Evolutionary conservation across 2,888 invertebrate species (phyloP), one percentile per base, ranked within the genome.

Genomic region (Euplagia quadripunctaria): DNA sequence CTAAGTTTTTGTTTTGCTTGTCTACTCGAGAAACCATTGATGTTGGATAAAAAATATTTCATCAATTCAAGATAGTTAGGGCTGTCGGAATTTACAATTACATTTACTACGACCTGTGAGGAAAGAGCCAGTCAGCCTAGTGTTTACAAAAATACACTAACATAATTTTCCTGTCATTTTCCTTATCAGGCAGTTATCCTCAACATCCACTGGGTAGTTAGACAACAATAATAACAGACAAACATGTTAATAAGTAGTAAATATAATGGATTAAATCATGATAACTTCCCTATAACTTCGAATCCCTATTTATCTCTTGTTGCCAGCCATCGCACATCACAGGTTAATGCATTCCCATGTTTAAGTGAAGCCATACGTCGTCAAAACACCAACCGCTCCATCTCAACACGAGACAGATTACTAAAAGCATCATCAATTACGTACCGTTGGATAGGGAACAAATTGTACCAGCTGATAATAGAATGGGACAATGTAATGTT

Each of bases 351-450:
- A 52, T 68, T 51, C 51, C 41, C 17, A n/a, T 16, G 64, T n/a
- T 55, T 42, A 64, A 49, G 51, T 52, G 58, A 46, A 63, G 6
- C 41, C 61, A 11, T 31, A 63, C 11, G 31, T 52, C 43, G 64
- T 64, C 52, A 12, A 43, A 43, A 51, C 61, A 68, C 7, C 43
- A n/a, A 49, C 14, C 70, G 46, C 41, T 63, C 31, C 58, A 46
- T 61, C 46, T 61, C 41, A 61, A 61, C 61, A 31, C 31, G 20
- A 49, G 49, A 64, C 68, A 64, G 67, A 61, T 70, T 71, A 52
- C 78, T 83, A 83, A 84, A 85, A 83, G 83, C 85, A 77, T 78
- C 83, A 84, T 84, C 85, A 81, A 84, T 83, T 81, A 79, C 81
- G 41, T 77, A 73, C 72, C 73, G 11, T 46, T 68, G 42, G 67